A percentile compares a stretch with the other conserved stretches of the same genome.
phyloP scores from a whole-genome alignment of 2,113 vertebrate genomes.

The Craseonycteris thonglongyai region DNA sequence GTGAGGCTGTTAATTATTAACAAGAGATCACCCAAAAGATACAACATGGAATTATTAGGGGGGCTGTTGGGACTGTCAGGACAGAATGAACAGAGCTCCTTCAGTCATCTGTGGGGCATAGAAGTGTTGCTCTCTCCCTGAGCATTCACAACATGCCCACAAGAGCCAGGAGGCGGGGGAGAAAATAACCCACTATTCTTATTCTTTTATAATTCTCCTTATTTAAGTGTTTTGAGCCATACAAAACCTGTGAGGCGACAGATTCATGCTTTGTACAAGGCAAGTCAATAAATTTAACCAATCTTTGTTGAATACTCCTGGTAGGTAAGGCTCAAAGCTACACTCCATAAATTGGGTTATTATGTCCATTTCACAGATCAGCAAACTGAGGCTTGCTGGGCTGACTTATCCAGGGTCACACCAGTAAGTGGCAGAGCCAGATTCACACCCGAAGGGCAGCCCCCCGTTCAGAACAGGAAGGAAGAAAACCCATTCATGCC shows the following conservation, averaged over 20 bases:
- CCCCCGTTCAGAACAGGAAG: not conserved
- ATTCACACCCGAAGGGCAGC: not conserved
- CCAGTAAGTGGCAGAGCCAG: not conserved
- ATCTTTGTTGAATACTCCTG: not conserved
- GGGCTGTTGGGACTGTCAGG: not conserved
- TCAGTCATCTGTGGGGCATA: not conserved
- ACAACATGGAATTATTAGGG: not conserved
- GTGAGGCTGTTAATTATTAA: constrained; percentile 46
- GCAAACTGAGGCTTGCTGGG: not conserved
- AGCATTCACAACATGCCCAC: not conserved
- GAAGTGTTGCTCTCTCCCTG: not conserved
- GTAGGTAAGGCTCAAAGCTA: not conserved
- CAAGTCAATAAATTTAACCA: not conserved
- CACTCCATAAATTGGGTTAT: not conserved
- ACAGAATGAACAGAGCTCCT: not conserved
- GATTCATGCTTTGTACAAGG: not conserved
- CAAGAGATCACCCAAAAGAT: not conserved
- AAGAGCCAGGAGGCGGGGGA: not conserved
- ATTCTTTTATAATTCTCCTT: not conserved
- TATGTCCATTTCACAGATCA: not conserved
- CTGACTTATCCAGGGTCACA: not conserved
- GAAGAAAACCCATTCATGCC: not conserved
- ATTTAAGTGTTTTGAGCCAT: not conserved
- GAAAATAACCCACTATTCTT: not conserved
- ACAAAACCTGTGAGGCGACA: not conserved